Evolutionary conservation across 2,888 invertebrate genomes (phyloP), one percentile per base, ranked within the genome.

Genomic region (Drosophila birchii): DNA sequence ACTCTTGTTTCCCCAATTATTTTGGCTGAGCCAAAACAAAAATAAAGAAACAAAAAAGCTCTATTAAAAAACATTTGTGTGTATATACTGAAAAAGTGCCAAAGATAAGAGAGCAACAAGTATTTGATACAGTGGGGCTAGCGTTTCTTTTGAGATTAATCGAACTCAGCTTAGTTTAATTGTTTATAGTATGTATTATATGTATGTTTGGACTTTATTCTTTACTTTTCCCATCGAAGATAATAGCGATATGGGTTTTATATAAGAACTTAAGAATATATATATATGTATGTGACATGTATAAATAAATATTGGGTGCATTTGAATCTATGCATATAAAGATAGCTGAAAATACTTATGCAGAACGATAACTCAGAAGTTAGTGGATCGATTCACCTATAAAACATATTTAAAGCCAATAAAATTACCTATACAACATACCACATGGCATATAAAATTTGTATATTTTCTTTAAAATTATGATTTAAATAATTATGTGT

Each of bases 81-180:
- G 29, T 36, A 38, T 36, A 38, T 23, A 16, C 16, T 29, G 18
- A 54, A 32, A 34, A 34, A 23, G 20, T 14, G 18, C 0, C 8
- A 6, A 36, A 32, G 45, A 61, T 61, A 61, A 32, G 64, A 53
- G 29, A 64, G 70, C 68, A 69, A 69, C 43, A 69, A 69, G 58
- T 69, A 41, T 57, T 23, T 45, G 7, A 39, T 29, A 69, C 68
- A 69, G 49, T 69, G 49, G 49, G 41, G 5, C 16, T 18, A 9
- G 1, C 23, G 7, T 57, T 34, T 32, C n/a, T 12, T 20, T 20
- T 6, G 6, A 3, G 5, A 9, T 29, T 8, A 51, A 16, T 44
- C 2, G 23, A 12, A 2, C 43, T 18, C 7, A 11, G 11, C 7
- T n/a, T 0, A 43, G 41, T 58, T 41, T 8, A 26, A 12, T 34